phyloP scores from a whole-genome alignment of 2,797 vertebrate genomes.

The Characodon lateralis region DNA sequence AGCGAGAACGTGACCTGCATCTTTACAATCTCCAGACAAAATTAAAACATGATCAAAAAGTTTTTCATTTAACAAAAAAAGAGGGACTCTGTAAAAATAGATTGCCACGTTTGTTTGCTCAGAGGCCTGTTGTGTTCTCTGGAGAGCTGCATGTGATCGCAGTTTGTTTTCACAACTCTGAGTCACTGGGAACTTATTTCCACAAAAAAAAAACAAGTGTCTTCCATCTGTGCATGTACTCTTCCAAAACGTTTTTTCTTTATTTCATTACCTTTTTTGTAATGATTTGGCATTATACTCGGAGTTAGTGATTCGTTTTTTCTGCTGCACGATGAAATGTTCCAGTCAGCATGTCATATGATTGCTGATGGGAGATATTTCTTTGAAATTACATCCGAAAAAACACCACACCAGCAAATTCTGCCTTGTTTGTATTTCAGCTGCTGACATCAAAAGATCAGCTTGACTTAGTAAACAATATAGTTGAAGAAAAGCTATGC shows the following conservation, averaged over 20 bases:
- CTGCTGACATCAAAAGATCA: background rate
- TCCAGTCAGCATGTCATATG: constrained; percentile 28
- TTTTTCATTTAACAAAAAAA: background rate
- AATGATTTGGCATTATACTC: background rate
- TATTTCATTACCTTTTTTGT: background rate
- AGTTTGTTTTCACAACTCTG: constrained; percentile 28
- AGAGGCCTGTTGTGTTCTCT: constrained; percentile 10
- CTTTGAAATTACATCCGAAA: background rate
- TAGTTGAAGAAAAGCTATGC: background rate
- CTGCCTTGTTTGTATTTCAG: background rate
- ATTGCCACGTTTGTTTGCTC: background rate
- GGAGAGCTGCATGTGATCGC: constrained; percentile 15
- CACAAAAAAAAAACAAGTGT: background rate
- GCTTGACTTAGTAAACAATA: background rate
- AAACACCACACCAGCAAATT: background rate
- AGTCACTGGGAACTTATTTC: constrained; percentile 11
- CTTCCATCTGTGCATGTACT: background rate
- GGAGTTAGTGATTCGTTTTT: background rate
- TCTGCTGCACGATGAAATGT: constrained; percentile 17
- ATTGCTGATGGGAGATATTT: too few relatives aligned
- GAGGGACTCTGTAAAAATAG: background rate
- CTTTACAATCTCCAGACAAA: constrained; percentile 17
- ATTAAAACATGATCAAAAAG: constrained; percentile 28
- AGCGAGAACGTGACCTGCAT: constrained; percentile 11
- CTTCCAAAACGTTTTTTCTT: background rate